Percentiles rank a stretch among this genome's conserved stretches.
Evolutionary conservation across 2,113 vertebrate species (phyloP).

Genomic region (Myiopsitta monachus): DNA sequence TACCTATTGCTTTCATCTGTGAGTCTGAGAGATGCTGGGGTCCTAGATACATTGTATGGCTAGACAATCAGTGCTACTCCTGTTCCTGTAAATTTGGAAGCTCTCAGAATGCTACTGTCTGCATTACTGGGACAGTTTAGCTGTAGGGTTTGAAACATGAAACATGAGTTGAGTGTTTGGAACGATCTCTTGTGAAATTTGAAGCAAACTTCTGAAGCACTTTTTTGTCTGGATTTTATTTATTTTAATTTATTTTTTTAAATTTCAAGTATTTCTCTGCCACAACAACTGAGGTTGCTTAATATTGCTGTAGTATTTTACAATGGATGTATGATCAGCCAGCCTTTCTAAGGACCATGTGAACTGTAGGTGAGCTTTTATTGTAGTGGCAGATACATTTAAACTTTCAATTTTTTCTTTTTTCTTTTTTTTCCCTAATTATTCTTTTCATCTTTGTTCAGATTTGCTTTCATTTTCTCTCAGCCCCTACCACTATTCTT

Average conservation of each 20-base stretch:
- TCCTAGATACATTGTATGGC: not conserved
- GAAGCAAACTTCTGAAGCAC: not conserved
- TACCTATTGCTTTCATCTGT: not conserved
- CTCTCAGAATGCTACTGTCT: not conserved
- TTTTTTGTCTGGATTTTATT: not conserved
- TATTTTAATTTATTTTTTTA: not conserved
- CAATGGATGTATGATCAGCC: not conserved
- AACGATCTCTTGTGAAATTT: not conserved
- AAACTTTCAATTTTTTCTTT: not conserved
- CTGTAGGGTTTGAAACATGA: not conserved
- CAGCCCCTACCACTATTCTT: not conserved
- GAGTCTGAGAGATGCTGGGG: not conserved
- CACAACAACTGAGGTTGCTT: not conserved
- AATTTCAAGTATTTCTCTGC: not conserved
- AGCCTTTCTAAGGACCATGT: not conserved
- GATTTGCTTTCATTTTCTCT: not conserved
- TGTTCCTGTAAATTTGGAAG: not conserved
- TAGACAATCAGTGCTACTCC: fast-evolving
- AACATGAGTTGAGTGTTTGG: not conserved
- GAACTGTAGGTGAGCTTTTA: not conserved
- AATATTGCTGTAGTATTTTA: not conserved
- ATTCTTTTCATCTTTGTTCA: not conserved
- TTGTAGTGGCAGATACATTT: not conserved
- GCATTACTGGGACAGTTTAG: not conserved
- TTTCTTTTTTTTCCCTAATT: not conserved